A percentile compares a stretch with the other conserved stretches of the same genome.
Evolutionary conservation across 2,797 vertebrate species (phyloP).

Genomic region (Myioborus miniatus): DNA sequence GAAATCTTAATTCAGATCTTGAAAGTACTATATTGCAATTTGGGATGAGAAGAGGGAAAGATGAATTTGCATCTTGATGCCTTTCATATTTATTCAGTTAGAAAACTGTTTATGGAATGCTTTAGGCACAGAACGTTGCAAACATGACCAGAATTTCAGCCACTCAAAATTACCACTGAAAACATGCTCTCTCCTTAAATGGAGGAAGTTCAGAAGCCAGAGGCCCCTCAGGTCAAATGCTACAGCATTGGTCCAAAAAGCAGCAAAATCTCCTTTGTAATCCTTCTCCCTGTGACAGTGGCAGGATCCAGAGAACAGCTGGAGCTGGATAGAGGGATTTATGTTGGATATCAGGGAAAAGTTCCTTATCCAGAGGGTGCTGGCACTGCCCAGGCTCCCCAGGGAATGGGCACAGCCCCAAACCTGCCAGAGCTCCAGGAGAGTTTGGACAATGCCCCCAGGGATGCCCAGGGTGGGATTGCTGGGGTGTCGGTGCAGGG

Average conservation of each 20-base stretch:
- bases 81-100: constrained; percentile 29
- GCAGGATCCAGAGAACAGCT: accelerated
- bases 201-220: background rate
- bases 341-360: accelerated
- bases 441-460: accelerated
- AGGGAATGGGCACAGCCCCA: accelerated
- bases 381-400: background rate
- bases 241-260: background rate
- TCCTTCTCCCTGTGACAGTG: background rate
- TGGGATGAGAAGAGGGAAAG: background rate
- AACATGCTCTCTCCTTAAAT: background rate
- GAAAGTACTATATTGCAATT: constrained; percentile 18
- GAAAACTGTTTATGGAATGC: background rate
- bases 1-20: background rate
- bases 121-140: background rate
- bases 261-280: background rate
- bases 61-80: background rate
- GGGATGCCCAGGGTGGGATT: background rate
- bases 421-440: background rate
- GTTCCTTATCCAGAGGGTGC: background rate
- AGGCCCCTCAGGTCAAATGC: background rate
- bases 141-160: background rate
- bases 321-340: accelerated
- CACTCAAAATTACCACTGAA: background rate
- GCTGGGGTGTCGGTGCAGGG: background rate